A percentile compares a stretch with the other conserved stretches of the same genome.
phyloP scores from a whole-genome alignment of 2,797 vertebrate genomes.

The Myotis pilosus region DNA sequence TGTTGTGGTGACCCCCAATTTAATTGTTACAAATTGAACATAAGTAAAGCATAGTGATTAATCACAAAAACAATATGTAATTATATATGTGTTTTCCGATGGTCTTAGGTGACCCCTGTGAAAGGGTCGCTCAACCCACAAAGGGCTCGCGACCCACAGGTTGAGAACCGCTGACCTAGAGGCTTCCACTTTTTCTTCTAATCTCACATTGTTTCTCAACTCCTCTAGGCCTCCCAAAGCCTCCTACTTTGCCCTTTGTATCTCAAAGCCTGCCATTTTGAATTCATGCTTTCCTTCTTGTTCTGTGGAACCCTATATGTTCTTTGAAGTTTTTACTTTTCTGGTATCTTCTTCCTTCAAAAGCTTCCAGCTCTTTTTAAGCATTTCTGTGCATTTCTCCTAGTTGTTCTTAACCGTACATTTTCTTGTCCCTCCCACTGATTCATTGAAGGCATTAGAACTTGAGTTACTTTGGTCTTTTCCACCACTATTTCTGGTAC shows the following conservation, averaged over 20 bases:
- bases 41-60: no score
- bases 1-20: no score
- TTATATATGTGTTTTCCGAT: no score
- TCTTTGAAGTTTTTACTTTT: slow-evolving; percentile 69
- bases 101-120: no score
- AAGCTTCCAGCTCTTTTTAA: slow-evolving; percentile 53
- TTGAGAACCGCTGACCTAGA: background rate
- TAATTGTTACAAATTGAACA: no score
- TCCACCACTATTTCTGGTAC: background rate
- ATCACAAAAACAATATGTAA: no score
- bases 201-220: background rate
- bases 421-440: background rate
- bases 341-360: slow-evolving; percentile 64
- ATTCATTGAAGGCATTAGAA: background rate
- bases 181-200: background rate
- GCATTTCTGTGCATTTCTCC: slow-evolving; percentile 35
- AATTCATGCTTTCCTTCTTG: slow-evolving; percentile 60
- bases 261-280: slow-evolving; percentile 41
- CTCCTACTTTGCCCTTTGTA: slow-evolving; percentile 54
- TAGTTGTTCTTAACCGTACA: slow-evolving; percentile 19
- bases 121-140: no score
- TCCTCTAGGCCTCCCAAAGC: slow-evolving; percentile 21
- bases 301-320: slow-evolving; percentile 45
- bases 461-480: slow-evolving; percentile 40
- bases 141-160: no score